Base-by-base conservation (phyloP, 2,797 vertebrate genomes). In the Characodon lateralis region DNA sequence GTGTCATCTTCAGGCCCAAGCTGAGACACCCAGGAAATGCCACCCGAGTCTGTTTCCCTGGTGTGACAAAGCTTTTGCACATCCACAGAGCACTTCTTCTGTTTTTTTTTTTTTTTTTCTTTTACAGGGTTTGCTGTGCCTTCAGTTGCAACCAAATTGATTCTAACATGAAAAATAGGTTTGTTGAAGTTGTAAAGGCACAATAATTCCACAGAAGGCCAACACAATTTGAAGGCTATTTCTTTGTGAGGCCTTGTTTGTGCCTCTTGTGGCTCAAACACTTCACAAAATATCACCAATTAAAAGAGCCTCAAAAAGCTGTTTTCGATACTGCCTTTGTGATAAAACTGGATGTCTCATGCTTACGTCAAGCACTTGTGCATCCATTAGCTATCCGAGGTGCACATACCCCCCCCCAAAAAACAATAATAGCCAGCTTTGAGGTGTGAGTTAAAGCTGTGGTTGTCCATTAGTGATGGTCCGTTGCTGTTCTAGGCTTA, bases 401-500 rank as follows among this genome's bases (percentile, higher is more conserved):
- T 28, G 48, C 72, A 13, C 5, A 72, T 35, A 35, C 35, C 35
- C 35, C 35, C 24, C 58, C n/a, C 48, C 46, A n/a, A 68, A 73
- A 81, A 65, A 88, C 78, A 87, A 65, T 87, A 78, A 85, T 20
- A 81, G 73, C 70, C 70, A 26, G 55, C 66, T 59, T 66, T 82
- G 80, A 90, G 85, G 70, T 90, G 85, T 82, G 84, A 90, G 83
- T 87, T 85, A 85, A 81, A 87, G 85, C 86, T 61, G 79, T 85
- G 83, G 82, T 79, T 81, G 83, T 90, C 92, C 89, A 94, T 93
- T 93, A 93, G 86, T 81, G 77, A 77, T 77, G 82, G 86, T 79
- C 78, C 83, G 73, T 85, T 68, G 82, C 82, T 88, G 85, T 86
- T 92, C 91, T 66, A 76, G 81, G 82, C 74, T 88, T 94, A 94